Percentiles rank a stretch among this genome's conserved stretches.
Conservation (phyloP, 1,140 invertebrate species). For the Probaryconus sp. region DNA sequence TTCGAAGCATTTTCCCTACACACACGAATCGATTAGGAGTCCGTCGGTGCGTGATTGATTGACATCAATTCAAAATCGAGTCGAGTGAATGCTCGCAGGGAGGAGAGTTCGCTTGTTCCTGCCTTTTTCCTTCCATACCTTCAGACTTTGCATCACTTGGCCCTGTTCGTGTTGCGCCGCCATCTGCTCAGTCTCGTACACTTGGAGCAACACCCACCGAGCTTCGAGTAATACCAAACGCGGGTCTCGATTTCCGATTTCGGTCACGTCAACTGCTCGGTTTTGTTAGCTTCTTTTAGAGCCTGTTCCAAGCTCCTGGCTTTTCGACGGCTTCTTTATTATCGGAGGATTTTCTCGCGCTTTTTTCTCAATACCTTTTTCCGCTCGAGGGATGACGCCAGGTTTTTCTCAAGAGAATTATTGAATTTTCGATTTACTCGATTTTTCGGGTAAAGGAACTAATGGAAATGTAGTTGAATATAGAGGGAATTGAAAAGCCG, state of each 20-base stretch:
- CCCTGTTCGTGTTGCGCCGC: constrained; percentile 18
- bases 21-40: no score
- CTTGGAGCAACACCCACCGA: constrained; percentile 25
- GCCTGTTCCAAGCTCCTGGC: constrained; percentile 24
- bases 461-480: no score
- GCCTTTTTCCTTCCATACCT: constrained; percentile 5
- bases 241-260: constrained; percentile 62
- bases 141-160: constrained; percentile 23
- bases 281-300: constrained; percentile 53
- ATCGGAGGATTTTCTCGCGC: constrained; percentile 36
- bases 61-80: no score
- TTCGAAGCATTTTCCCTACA: no score
- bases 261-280: constrained; percentile 62
- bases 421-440: constrained; percentile 12
- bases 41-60: no score
- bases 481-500: no score
- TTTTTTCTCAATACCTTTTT: constrained; percentile 18
- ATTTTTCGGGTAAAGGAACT: no score
- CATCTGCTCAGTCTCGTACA: constrained; percentile 18
- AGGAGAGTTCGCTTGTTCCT: neutral
- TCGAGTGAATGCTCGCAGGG: no score
- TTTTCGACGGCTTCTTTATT: constrained; percentile 49
- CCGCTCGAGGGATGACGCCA: neutral
- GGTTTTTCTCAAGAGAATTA: constrained; percentile 36
- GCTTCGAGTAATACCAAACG: constrained; percentile 20